phyloP scores from a whole-genome alignment of 2,888 invertebrate species.

The Acanthosepion esculentum region DNA sequence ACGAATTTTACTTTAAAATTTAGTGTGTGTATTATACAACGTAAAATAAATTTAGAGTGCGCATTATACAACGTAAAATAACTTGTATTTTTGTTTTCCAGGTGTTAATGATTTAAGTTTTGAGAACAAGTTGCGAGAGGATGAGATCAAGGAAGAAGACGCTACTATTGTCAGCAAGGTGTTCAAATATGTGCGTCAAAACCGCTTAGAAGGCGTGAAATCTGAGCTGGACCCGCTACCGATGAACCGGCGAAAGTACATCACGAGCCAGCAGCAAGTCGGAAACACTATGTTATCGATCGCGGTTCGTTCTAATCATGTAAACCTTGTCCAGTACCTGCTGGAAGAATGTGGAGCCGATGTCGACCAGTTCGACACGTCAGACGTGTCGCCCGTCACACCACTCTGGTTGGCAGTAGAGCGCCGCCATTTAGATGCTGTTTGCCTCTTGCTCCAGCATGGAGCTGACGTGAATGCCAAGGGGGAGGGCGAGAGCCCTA shows the following conservation, averaged over 20 bases:
- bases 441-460: neutral
- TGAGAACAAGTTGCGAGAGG: neutral
- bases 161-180: neutral
- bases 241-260: neutral
- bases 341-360: conserved; percentile 16
- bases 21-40: neutral
- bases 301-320: neutral
- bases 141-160: neutral
- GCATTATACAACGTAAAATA: neutral
- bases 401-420: conserved; percentile 40
- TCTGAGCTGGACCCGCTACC: neutral
- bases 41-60: neutral
- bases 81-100: neutral
- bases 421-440: neutral
- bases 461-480: conserved; percentile 38
- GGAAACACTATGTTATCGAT: conserved; percentile 38
- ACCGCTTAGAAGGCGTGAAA: neutral
- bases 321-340: neutral
- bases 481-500: neutral
- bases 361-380: neutral
- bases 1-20: neutral
- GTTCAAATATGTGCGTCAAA: conserved; percentile 34
- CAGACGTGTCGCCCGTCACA: neutral
- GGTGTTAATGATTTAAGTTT: neutral
- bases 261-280: neutral